Percentiles rank a stretch among this genome's conserved stretches.
phyloP scores from a whole-genome alignment of 2,797 vertebrate genomes.

The Syncerus caffer region DNA sequence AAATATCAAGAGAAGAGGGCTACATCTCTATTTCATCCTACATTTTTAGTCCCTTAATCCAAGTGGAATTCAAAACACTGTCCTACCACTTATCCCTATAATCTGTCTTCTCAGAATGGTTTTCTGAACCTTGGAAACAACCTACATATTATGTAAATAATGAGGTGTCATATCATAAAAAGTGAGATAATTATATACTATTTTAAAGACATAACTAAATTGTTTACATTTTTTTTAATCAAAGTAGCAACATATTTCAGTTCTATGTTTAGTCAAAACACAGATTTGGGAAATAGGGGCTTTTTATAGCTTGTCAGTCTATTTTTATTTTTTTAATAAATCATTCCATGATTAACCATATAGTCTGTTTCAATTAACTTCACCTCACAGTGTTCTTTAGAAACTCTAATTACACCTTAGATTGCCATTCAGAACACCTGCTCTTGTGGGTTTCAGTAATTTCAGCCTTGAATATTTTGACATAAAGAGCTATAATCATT shows the following conservation, averaged over 20 bases:
- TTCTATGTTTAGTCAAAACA: conserved; percentile 80
- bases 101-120: conserved; percentile 51
- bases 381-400: conserved; percentile 66
- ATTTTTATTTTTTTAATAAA: conserved; percentile 77
- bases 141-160: conserved; percentile 78
- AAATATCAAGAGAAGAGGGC: conserved; percentile 28
- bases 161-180: conserved; percentile 75
- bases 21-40: conserved; percentile 40
- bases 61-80: conserved; percentile 70
- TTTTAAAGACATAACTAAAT: conserved; percentile 72
- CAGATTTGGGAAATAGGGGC: conserved; percentile 62
- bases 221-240: conserved; percentile 80
- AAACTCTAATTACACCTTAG: conserved; percentile 81
- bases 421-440: conserved; percentile 84
- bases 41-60: conserved; percentile 66
- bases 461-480: conserved; percentile 80
- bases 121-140: conserved; percentile 72
- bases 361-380: conserved; percentile 77
- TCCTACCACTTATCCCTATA: conserved; percentile 66
- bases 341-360: conserved; percentile 76
- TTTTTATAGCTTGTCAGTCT: conserved; percentile 64
- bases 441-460: conserved; percentile 79
- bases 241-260: conserved; percentile 77
- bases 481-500: conserved; percentile 81
- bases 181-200: conserved; percentile 75